Evolutionary conservation across 2,797 vertebrate species (phyloP).

Genomic region (Rhodeus uyekii): DNA sequence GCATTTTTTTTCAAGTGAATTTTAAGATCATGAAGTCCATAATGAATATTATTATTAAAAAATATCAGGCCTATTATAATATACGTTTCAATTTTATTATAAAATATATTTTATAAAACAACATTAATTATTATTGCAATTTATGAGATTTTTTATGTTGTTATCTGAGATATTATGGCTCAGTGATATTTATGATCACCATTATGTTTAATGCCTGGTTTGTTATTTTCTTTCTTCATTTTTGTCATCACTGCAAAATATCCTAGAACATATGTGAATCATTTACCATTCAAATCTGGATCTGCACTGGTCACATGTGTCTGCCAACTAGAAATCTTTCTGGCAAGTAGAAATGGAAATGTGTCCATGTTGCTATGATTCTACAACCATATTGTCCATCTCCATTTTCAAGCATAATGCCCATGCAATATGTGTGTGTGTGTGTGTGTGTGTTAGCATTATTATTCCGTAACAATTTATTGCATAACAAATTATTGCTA

Average conservation of each 20-base stretch:
- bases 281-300: constrained; percentile 14
- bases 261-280: neutral
- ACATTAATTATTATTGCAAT: too few relatives aligned
- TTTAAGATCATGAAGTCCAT: neutral
- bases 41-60: neutral
- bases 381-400: neutral
- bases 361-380: neutral
- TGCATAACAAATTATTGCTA: neutral
- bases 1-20: too few relatives aligned
- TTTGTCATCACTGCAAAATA: constrained; percentile 1
- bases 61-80: too few relatives aligned
- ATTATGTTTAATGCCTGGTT: neutral
- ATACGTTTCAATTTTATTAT: too few relatives aligned
- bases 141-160: too few relatives aligned
- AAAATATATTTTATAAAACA: too few relatives aligned
- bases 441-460: neutral
- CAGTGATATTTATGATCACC: too few relatives aligned
- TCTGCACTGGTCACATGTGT: neutral
- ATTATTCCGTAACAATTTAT: neutral
- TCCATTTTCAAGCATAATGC: neutral
- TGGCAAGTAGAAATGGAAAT: neutral
- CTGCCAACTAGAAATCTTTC: neutral
- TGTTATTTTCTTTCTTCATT: neutral
- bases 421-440: neutral
- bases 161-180: too few relatives aligned